A percentile compares a stretch with the other conserved stretches of the same genome.
Conservation (phyloP, 2,888 invertebrate species). For the Diarsia mendica region DNA sequence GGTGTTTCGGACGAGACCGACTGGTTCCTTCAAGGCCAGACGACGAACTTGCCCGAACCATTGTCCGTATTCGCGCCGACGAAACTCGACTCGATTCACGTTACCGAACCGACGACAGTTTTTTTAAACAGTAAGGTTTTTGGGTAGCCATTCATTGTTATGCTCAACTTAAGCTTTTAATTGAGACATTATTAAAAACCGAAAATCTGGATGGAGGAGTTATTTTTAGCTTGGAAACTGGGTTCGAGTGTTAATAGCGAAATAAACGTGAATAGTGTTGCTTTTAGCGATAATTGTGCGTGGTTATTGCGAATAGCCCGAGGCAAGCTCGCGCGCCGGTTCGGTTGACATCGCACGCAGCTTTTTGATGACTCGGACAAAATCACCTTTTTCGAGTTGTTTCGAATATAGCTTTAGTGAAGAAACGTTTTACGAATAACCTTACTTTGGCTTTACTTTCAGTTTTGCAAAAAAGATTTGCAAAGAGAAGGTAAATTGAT, state of each 20-base stretch:
- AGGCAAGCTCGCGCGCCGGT: conserved; percentile 56
- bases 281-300: conserved; percentile 63
- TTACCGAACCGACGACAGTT: conserved; percentile 59
- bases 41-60: conserved; percentile 86
- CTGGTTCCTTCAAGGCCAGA: conserved; percentile 90
- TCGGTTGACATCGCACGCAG: conserved; percentile 73
- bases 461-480: background rate
- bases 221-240: conserved; percentile 32
- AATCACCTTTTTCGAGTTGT: conserved; percentile 65
- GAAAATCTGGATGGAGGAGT: conserved; percentile 6
- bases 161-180: conserved; percentile 53
- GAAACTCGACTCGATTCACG: conserved; percentile 70
- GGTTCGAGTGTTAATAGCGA: conserved; percentile 52
- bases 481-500: conserved; percentile 6
- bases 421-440: conserved; percentile 23
- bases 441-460: conserved; percentile 14
- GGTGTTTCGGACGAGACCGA: conserved; percentile 89
- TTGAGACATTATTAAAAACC: conserved; percentile 53
- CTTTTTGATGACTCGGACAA: conserved; percentile 73
- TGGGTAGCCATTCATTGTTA: conserved; percentile 62
- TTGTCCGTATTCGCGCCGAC: conserved; percentile 78
- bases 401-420: conserved; percentile 22
- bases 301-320: conserved; percentile 67
- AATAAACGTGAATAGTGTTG: conserved; percentile 64
- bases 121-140: conserved; percentile 58